phyloP scores from a whole-genome alignment of 2,888 invertebrate species.

The Diachrysia chrysitis region DNA sequence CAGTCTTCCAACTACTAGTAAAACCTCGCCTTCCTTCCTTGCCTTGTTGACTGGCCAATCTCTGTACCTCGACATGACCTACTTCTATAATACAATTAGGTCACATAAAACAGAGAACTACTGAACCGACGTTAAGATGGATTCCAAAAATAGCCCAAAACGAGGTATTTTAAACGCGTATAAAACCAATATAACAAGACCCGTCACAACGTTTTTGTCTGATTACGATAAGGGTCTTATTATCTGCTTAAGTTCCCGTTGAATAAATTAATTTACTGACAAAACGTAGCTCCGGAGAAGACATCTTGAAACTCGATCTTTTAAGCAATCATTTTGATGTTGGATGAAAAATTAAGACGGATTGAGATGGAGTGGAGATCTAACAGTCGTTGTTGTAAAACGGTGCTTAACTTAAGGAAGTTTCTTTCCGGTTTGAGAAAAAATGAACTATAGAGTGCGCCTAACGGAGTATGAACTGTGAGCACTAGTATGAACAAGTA shows the following conservation, averaged over 20 bases:
- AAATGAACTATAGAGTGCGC: no score
- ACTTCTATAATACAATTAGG: neutral
- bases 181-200: neutral
- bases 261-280: constrained; percentile 2
- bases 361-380: neutral
- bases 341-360: neutral
- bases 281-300: neutral
- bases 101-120: neutral
- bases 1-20: no score
- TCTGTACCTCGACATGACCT: no score
- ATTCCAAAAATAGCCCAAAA: neutral
- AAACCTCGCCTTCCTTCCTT: no score
- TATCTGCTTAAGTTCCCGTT: neutral
- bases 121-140: no score
- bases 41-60: no score
- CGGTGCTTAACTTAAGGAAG: neutral
- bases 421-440: no score
- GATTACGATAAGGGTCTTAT: constrained; percentile 3
- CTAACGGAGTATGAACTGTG: no score
- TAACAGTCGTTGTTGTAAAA: neutral
- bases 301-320: neutral
- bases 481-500: no score
- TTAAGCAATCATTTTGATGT: constrained; percentile 1
- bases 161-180: neutral
- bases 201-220: neutral